phyloP scores from a whole-genome alignment of 2,113 vertebrate species.

The Microcebus lehilahytsara region DNA sequence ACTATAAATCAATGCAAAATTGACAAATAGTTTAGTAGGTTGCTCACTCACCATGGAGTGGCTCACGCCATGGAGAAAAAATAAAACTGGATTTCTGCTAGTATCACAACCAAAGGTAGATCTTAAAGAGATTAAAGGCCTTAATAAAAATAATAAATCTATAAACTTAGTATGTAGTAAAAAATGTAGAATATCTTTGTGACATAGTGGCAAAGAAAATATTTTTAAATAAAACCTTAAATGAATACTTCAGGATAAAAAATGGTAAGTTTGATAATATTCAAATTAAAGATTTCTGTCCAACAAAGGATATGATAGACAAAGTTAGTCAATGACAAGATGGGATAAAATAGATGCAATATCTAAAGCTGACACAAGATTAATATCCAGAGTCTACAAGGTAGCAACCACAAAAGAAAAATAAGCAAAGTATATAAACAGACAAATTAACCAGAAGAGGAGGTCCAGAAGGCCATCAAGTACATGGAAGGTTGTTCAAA shows the following conservation, averaged over 20 bases:
- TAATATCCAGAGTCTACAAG: neutral
- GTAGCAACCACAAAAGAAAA: neutral
- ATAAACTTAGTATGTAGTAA: neutral
- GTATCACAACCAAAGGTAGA: neutral
- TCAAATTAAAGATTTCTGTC: neutral
- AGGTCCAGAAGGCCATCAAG: neutral
- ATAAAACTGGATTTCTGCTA: constrained; percentile 4
- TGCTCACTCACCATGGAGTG: too few relatives aligned
- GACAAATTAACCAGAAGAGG: neutral
- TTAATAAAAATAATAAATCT: neutral
- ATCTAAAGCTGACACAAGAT: neutral
- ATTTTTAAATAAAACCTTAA: neutral
- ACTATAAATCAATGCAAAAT: neutral
- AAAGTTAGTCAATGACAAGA: neutral
- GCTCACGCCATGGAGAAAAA: neutral
- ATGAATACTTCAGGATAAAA: neutral
- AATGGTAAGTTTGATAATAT: neutral
- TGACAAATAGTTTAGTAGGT: neutral
- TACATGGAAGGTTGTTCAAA: neutral
- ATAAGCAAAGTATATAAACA: neutral
- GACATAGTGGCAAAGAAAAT: neutral
- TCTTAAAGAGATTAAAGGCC: neutral
- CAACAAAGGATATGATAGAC: neutral
- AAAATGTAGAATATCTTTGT: neutral
- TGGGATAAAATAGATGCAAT: neutral